Evolutionary conservation across 1,140 invertebrate genomes (phyloP), one percentile per base, ranked within the genome.

Genomic region (Euwallacea fornicatus): DNA sequence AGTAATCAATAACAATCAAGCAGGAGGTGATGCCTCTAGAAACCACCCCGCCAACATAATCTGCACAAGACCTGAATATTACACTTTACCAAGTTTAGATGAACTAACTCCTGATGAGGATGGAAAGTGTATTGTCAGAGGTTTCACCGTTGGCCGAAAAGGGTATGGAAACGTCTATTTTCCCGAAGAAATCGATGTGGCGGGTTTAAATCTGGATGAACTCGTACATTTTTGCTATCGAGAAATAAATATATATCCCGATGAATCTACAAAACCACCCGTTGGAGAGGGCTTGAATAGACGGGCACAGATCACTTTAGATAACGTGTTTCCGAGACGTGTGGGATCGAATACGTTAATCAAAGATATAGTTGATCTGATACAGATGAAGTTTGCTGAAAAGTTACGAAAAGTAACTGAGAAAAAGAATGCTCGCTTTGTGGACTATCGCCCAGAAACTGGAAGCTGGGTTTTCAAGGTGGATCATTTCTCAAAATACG

Each of bases 401-500:
- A 95, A 94, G 78, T 81, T 99, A 50, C 88, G 94, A 50, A 85
- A 89, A 59, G 90, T 93, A 3, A 96, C 95, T 68, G 87, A 89
- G 56, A 95, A 94, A 78, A 89, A 98, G 76, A 90, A 90, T 61
- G 94, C 94, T 0, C 88, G 89, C 59, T 99, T 99, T 80, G 88
- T 98, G 11, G 97, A 99, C 78, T 99, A 99, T 82, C 85, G 94
- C 0, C 93, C 96, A 0, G 91, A 95, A 79, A 98, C 94, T 47
- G 98, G 98, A 7, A 96, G 95, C 15, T 99, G 97, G 97, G 95
- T 92, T 42, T 95, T 93, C 76, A 91, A 92, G 64, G 95, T 97
- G 41, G 91, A 96, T 71, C 97, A 98, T 83, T 99, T 98, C 82
- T 98, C 96, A 0, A 98, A 98, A 80, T 98, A 99, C 82, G 95